These are phyloP conservation scores for Folsomia manolachei DNA, from an alignment of 2,888 invertebrate genomes.

Conservation along the genomic window DNA sequence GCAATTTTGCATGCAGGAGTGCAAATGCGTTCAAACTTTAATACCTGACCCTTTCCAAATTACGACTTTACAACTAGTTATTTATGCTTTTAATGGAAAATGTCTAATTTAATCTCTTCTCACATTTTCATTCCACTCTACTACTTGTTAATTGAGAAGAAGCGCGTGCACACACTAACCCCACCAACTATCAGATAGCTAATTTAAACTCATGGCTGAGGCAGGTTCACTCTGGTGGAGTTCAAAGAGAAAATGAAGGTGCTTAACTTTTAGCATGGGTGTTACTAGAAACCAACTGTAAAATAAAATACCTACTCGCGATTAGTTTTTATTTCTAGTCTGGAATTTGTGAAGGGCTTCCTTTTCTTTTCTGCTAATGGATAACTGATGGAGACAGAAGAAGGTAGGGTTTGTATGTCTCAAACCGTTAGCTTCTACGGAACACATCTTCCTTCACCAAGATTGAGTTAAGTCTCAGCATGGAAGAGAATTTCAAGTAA, in stretches of 20 bases:
- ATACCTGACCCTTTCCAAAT: too few species aligned
- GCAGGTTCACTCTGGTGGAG: background rate
- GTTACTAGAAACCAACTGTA: background rate
- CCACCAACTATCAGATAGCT: too few species aligned
- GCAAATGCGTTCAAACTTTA: too few species aligned
- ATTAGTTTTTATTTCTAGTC: conserved; percentile 2
- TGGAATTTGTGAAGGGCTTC: background rate
- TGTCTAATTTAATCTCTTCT: conserved; percentile 8
- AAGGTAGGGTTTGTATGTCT: background rate
- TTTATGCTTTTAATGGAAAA: conserved; percentile 5
- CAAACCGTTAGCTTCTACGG: too few species aligned
- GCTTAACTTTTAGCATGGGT: background rate
- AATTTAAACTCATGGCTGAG: too few species aligned
- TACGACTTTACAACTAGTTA: background rate
- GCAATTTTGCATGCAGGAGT: too few species aligned
- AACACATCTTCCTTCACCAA: background rate
- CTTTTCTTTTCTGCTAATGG: background rate
- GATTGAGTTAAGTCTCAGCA: too few species aligned
- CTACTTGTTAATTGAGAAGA: background rate
- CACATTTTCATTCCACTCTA: background rate
- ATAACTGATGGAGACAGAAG: background rate
- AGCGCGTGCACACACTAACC: background rate
- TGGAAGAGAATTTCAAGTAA: background rate
- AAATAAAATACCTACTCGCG: background rate
- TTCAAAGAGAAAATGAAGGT: background rate